phyloP scores from a whole-genome alignment of 2,113 vertebrate species.

The Anas platyrhynchos region DNA sequence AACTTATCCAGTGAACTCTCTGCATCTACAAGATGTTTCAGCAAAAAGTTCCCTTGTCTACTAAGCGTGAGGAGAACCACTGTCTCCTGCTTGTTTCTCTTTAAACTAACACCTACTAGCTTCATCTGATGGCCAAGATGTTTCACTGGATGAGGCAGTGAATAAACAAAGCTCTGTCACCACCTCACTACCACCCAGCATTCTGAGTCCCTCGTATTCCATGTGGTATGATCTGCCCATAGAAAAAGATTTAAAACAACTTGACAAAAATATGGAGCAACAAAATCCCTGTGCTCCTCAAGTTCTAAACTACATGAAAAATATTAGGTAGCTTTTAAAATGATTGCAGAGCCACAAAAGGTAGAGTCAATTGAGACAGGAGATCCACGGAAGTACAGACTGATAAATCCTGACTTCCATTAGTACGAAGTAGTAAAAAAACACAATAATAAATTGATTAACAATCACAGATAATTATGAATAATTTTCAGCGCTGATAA shows the following conservation, averaged over 20 bases:
- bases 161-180: neutral
- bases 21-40: neutral
- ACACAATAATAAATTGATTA: neutral
- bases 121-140: neutral
- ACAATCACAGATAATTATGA: neutral
- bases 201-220: neutral
- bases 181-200: neutral
- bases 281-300: neutral
- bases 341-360: neutral
- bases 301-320: neutral
- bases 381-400: neutral
- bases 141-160: neutral
- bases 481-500: neutral
- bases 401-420: too few relatives aligned
- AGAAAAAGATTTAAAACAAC: neutral
- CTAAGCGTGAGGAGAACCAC: fast-evolving
- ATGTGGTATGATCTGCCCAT: neutral
- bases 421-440: neutral
- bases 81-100: neutral
- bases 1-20: neutral
- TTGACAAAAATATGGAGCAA: neutral
- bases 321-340: neutral
- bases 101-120: neutral
- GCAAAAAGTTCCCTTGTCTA: neutral
- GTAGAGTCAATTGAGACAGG: neutral